These are phyloP conservation scores for Eretmochelys imbricata DNA, from an alignment of 2,113 vertebrate species.

Conservation along the genomic window DNA sequence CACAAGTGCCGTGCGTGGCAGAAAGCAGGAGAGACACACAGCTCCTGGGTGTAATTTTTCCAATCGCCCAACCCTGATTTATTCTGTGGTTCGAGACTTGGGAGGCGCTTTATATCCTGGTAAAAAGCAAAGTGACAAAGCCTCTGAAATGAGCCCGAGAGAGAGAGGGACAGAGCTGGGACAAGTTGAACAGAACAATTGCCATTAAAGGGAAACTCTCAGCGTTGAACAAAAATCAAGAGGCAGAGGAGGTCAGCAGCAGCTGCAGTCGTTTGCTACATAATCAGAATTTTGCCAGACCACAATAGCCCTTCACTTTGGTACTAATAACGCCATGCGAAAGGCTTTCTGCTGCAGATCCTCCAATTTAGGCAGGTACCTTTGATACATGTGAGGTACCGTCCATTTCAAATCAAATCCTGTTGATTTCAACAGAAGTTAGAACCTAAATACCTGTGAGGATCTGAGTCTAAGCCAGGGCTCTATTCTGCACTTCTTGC, in stretches of 20 bases:
- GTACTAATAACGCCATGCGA: too few relatives aligned
- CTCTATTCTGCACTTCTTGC: not conserved
- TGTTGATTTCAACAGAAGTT: not conserved
- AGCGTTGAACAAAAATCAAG: not conserved
- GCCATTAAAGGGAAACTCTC: not conserved
- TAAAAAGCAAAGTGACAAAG: not conserved
- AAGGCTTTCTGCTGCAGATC: not conserved
- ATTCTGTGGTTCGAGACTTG: not conserved
- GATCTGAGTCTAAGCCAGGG: not conserved
- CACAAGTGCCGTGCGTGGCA: not conserved
- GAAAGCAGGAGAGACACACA: not conserved
- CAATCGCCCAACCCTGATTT: not conserved
- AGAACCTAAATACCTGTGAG: not conserved
- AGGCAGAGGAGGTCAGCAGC: not conserved
- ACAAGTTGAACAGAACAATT: not conserved
- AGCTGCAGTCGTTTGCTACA: not conserved
- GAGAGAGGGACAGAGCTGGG: not conserved
- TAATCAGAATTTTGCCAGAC: not conserved
- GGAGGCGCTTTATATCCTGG: not conserved
- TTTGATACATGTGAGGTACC: not conserved
- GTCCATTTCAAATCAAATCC: too few relatives aligned
- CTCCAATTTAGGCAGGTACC: too few relatives aligned
- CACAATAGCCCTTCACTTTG: not conserved
- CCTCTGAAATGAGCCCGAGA: not conserved
- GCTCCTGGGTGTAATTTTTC: not conserved